Evolutionary conservation across 2,797 vertebrate genomes (phyloP), one percentile per base, ranked within the genome.

Genomic region (Steatocranus sp.): DNA sequence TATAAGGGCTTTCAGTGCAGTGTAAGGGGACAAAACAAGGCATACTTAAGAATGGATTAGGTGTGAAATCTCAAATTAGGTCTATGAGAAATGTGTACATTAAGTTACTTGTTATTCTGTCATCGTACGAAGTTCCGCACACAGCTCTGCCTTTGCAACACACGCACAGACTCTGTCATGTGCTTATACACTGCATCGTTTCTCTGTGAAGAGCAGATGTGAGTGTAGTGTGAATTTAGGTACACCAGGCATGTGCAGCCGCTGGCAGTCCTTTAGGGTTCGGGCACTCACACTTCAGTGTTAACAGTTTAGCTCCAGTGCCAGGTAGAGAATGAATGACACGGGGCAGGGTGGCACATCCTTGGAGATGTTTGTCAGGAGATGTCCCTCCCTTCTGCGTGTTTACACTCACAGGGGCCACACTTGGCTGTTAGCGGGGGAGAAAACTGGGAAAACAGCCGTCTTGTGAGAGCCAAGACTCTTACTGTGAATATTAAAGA

Each of bases 401-500:
- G 94, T 96, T 96, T 96, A 95, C 95, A 95, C 94, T 96, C 93
- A 92, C 89, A 76, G 91, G 92, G 91, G 92, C 94, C 94, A 94
- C 94, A 94, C 94, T 96, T 95, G 94, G 95, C 94, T 94, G 93
- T 94, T 93, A 95, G 91, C 76, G 51, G 90, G 84, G 86, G 89
- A 83, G 90, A 88, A 82, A 88, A 92, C 92, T 93, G 89, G 92
- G 93, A 93, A 93, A 94, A 93, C 90, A 93, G 93, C 87, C 92
- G 88, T 91, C 93, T 92, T 92, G 94, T 94, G 94, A 94, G 95
- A 94, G 96, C 95, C 95, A 94, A 94, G 92, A 87, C 90, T 95
- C 95, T 94, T 95, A 96, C 95, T 95, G 94, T 96, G 96, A 96
- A 96, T 96, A 96, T 97, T 96, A 97, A 97, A 94, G 94, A 96